Base-by-base conservation (phyloP, 2,113 vertebrate species). In the Sceloporus undulatus region DNA sequence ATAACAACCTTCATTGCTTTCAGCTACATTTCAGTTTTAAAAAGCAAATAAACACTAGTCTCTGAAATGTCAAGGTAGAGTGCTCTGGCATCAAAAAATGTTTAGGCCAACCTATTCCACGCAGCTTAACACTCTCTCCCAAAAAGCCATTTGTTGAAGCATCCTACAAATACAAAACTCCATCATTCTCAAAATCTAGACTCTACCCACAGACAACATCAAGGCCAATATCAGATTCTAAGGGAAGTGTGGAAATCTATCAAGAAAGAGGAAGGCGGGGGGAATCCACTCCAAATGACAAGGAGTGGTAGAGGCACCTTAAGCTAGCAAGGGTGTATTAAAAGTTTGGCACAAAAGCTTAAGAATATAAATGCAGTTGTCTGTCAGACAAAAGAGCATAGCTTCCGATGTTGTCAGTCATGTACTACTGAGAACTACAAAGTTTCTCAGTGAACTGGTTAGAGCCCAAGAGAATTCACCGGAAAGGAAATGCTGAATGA, bases 321-420 rank as follows among this genome's bases (percentile, higher is more conserved):
- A 90, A 90, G 66, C 84, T 14, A 0, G 71, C 29, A 80, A 86
- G 84, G 85, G 86, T 88, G 76, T 27, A 92, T 92, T 91, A 91
- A 83, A 94, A 93, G 88, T 92, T 88, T 84, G 83, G 34, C 86
- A 68, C 40, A 34, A 85, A 71, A 3, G 11, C 59, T 93, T 89
- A 89, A 88, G 79, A 23, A n/a, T 73, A 89, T 87, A 93, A 92
- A 89, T 82, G 62, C 59, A 90, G 80, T 9, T 94, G 88, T 90
- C 94, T 92, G 86, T 94, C 92, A 95, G 88, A 95, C 86, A 94
- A 93, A 62, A 94, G 89, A 93, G 70, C n/a, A 62, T 85, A 34
- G 84, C 92, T 93, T 92, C 88, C 29, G 19, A 84, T 88, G 78
- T 94, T 96, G 93, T 92, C 95, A 94, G 90, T 95, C 95, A 93